Conservation (phyloP, 2,113 vertebrate genomes). For the Dissostichus mawsoni region DNA sequence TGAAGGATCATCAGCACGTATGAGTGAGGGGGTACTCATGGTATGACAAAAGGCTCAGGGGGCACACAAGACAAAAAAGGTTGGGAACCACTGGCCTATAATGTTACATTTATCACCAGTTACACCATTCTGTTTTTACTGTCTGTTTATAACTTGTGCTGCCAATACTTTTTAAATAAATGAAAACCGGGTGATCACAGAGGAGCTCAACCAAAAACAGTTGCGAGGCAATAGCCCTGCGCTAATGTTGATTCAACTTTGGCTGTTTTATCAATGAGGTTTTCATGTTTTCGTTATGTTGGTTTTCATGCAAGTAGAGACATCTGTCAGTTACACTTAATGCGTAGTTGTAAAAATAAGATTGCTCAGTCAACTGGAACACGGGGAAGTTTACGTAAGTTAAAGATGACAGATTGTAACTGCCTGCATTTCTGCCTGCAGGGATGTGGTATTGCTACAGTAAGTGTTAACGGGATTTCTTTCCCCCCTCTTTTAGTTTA, state of each 20-base stretch:
- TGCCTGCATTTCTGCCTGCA: neutral
- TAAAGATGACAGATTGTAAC: neutral
- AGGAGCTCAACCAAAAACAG: neutral
- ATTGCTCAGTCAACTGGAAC: too few species aligned
- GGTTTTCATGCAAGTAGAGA: too few species aligned
- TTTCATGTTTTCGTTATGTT: too few species aligned
- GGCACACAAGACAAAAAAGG: too few species aligned
- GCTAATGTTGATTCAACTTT: too few species aligned
- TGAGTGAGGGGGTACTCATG: too few species aligned
- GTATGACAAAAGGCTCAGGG: too few species aligned
- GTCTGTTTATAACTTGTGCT: neutral
- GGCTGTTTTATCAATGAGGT: too few species aligned
- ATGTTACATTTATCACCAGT: neutral
- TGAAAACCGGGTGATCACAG: neutral
- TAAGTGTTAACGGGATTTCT: neutral
- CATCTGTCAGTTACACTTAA: too few species aligned
- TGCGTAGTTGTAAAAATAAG: too few species aligned
- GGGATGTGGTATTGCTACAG: neutral
- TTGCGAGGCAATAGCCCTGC: neutral
- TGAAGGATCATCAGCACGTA: too few species aligned
- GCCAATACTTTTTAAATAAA: neutral
- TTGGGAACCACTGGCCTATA: too few species aligned
- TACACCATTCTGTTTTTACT: neutral
- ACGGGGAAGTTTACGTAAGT: neutral
- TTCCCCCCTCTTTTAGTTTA: neutral